Percentiles rank a stretch among this genome's conserved stretches.
phyloP scores from a whole-genome alignment of 2,113 vertebrate genomes.

The Callocephalon fimbriatum region DNA sequence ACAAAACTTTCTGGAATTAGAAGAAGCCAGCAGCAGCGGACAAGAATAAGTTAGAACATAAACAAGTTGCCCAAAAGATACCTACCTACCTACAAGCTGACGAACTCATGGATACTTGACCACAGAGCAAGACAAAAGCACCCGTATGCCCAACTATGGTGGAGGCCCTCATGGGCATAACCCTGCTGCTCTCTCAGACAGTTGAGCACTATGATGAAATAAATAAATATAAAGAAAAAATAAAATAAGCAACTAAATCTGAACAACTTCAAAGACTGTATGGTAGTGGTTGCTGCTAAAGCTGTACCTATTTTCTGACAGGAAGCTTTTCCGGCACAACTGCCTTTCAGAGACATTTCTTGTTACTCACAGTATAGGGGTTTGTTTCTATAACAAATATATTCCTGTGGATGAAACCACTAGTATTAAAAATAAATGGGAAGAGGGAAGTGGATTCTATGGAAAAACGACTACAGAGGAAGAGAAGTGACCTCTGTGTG shows the following conservation, averaged over 20 bases:
- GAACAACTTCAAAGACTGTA: constrained; percentile 4
- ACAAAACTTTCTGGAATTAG: background rate
- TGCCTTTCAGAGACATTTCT: background rate
- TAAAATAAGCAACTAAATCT: background rate
- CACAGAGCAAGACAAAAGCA: background rate
- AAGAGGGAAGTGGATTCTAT: constrained; percentile 14
- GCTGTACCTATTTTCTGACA: constrained; percentile 27
- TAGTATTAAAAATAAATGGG: constrained; percentile 30
- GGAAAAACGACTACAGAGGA: constrained; percentile 1
- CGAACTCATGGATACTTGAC: background rate
- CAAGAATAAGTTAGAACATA: background rate
- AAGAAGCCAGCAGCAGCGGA: background rate
- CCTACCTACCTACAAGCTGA: background rate
- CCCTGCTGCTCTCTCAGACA: background rate
- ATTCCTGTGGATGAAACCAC: background rate
- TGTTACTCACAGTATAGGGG: background rate
- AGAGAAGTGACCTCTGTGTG: constrained; percentile 9
- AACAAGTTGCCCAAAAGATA: background rate
- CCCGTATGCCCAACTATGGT: background rate
- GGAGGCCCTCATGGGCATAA: background rate
- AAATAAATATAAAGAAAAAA: constrained; percentile 11
- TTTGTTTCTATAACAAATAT: constrained; percentile 41
- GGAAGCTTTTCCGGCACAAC: constrained; percentile 24
- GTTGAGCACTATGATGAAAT: background rate
- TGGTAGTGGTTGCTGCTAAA: background rate